Percentiles rank a stretch among this genome's conserved stretches.
phyloP scores from a whole-genome alignment of 1,140 invertebrate genomes.

The Drosophila pseudoananassae region DNA sequence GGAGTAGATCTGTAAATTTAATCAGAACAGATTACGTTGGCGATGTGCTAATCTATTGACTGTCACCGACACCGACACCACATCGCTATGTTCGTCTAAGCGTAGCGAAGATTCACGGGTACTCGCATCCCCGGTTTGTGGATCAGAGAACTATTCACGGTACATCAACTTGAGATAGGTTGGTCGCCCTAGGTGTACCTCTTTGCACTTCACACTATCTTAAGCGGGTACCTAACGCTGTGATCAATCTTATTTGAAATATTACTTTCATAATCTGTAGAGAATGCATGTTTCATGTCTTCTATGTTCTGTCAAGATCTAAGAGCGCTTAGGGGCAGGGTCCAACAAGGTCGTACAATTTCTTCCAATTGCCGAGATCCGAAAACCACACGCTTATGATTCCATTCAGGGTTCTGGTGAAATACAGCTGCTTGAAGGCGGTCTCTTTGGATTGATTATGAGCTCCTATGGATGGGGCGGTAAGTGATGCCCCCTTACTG shows the following conservation, averaged over 20 bases:
- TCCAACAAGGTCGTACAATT: neutral
- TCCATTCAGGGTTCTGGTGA: neutral
- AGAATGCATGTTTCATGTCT: too few relatives aligned
- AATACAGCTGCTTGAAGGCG: constrained; percentile 31
- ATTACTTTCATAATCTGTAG: too few relatives aligned
- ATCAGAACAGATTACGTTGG: constrained; percentile 58
- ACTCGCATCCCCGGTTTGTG: constrained; percentile 7
- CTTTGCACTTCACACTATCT: neutral
- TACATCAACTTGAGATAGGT: constrained; percentile 11
- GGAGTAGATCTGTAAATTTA: constrained; percentile 60
- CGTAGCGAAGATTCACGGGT: constrained; percentile 26
- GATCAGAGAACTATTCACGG: constrained; percentile 18
- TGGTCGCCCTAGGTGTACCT: neutral
- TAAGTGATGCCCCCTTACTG: neutral
- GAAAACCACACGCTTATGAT: neutral
- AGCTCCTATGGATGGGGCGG: neutral
- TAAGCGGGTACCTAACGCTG: too few relatives aligned
- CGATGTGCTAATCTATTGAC: constrained; percentile 46
- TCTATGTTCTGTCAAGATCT: neutral
- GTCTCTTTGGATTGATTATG: constrained; percentile 51
- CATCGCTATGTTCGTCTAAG: constrained; percentile 12
- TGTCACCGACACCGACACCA: constrained; percentile 27
- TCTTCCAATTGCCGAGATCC: constrained; percentile 16
- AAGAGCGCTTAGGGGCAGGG: neutral
- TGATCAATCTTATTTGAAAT: too few relatives aligned